Conservation (phyloP, 2,113 vertebrate genomes). For the Eulemur rufifrons region DNA sequence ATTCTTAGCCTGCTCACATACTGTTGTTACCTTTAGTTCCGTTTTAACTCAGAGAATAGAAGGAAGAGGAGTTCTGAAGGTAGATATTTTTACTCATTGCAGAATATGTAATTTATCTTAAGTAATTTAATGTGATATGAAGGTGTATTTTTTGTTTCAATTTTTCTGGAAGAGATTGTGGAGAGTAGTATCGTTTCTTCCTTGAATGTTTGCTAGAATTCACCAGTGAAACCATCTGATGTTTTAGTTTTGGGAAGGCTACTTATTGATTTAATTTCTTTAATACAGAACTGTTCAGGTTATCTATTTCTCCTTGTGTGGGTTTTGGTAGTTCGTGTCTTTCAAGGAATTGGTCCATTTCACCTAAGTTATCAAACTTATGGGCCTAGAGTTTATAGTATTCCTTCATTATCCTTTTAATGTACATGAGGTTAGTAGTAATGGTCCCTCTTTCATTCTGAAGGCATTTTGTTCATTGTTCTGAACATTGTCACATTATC, state of each 20-base stretch:
- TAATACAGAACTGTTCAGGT: background rate
- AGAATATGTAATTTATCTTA: background rate
- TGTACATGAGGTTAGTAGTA: background rate
- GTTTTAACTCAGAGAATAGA: background rate
- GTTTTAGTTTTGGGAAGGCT: background rate
- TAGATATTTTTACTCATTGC: background rate
- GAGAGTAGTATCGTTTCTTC: background rate
- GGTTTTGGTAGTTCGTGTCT: conserved; percentile 10
- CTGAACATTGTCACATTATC: background rate
- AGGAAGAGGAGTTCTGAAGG: background rate
- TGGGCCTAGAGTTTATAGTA: background rate
- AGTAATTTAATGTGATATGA: background rate
- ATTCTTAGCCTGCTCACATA: background rate
- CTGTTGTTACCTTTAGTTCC: background rate
- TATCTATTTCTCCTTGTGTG: background rate
- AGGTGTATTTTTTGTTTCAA: background rate
- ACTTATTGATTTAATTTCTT: background rate
- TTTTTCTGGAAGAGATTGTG: background rate
- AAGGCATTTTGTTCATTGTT: background rate
- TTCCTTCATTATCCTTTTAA: background rate
- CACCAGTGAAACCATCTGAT: background rate
- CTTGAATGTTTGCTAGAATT: conserved; percentile 37
- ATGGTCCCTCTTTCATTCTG: background rate
- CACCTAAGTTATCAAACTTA: background rate
- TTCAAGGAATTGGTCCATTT: conserved; percentile 3